Evolutionary conservation across 2,797 vertebrate species (phyloP), one percentile per base, ranked within the genome.

Genomic region (Myotis daubentonii): DNA sequence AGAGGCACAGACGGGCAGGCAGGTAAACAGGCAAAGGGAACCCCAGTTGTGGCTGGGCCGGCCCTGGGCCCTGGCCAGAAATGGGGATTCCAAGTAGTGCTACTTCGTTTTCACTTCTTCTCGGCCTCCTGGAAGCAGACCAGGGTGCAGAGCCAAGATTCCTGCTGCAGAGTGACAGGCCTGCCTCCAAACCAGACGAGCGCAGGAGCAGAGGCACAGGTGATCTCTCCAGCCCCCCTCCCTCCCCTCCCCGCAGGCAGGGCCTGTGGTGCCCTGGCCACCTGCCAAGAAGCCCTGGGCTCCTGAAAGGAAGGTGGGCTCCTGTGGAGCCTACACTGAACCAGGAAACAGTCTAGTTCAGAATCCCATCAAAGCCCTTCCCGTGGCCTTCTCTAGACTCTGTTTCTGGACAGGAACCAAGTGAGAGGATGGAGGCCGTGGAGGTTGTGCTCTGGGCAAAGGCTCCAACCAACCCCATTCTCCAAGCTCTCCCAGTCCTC

Each of bases 351-450:
- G 8, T 10, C n/a, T 23, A 33, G 66, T 47, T 93, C 65, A 86
- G 68, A 83, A 74, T 89, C 57, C n/a, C n/a, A 60, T 62, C 65
- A 53, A 60, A 71, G 57, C 23, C 33, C 72, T 82, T 49, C 38
- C 15, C 23, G 15, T 9, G 47, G 53, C n/a, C 53, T 28, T 51
- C 68, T 62, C 1, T 1, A 33, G 49, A 23, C 33, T 60, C 38
- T 30, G 33, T 66, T 81, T 95, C 92, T 93, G 53, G 60, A 85
- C 6, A 51, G 82, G 75, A 57, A 55, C 47, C 85, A 91, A 38
- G 28, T 1, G 6, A 81, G 62, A 38, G n/a, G 36, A 74, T 9
- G 6, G 89, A 87, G 19, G 25, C 3, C 36, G 36, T 16, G 8
- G 53, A 16, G 16, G 41, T 22, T 9, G 10, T 20, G 74, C 60